Evolutionary conservation across 1,140 invertebrate genomes (phyloP), one percentile per base, ranked within the genome.

Genomic region (Nautilus pompilius): DNA sequence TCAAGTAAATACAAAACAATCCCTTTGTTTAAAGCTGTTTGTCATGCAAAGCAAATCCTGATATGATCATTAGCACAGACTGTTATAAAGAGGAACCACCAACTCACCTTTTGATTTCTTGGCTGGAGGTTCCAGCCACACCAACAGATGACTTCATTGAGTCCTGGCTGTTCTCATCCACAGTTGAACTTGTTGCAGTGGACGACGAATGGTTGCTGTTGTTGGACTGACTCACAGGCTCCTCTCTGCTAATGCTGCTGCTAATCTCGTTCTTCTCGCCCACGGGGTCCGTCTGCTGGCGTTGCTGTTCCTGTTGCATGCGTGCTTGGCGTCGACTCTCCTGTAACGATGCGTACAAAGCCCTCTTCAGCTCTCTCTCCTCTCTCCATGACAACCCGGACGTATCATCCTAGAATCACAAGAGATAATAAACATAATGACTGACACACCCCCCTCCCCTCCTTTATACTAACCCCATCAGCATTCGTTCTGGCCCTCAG

Each of bases 271-370:
- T 6, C 17, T 5, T 29, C 2, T 20, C 17, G 54, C 29, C 30
- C 29, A 5, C 17, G 45, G 33, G 26, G 29, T 15, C 60, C 53
- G 10, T 41, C 34, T 3, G 49, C 41, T 24, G 58, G 45, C 4
- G 57, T 32, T 10, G 55, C 24, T 54, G 48, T 20, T 66, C 34
- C 29, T 60, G 24, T n/a, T n/a, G 41, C 46, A 24, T 57, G 17
- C 61, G 32, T 1, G 56, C 63, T 26, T 51, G 51, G 6, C 57
- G 60, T 20, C 68, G 67, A 20, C 61, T 75, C 45, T 83, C 80
- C 63, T 82, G 78, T 8, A 84, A 63, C 1, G 82, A 84, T 17
- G 82, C 82, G 70, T 82, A 83, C 36, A 84, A 62, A 8, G 82
- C 82, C 63, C 76, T 83, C 59, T 83, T 82, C 33, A 84, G 62